Base-by-base conservation (phyloP, 2,113 vertebrate genomes). In the Nipponia nippon region DNA sequence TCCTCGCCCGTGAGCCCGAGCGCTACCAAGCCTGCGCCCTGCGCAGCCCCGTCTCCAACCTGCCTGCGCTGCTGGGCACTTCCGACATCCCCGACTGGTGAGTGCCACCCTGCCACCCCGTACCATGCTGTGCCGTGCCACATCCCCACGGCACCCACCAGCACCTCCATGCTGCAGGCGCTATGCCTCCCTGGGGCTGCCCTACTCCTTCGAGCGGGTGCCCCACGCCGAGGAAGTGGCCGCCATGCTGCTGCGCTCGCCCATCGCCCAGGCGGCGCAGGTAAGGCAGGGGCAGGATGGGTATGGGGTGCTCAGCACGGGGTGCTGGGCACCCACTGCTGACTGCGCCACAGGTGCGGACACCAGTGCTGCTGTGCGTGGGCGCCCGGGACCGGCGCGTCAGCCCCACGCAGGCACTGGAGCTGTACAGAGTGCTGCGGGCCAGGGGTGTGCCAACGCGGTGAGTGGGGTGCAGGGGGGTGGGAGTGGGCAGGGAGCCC, bases 81-180 rank as follows among this genome's bases (percentile, higher is more conserved):
- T 99, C 99, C 13, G 98, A 99, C 85, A 99, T 99, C 58, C 96
- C 98, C 1, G 98, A 99, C 95, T 99, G 99, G 99, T 99, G 96
- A 98, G 98, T 72, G 62, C 46, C 56, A 6, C 18, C 17, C 34
- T 13, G 13, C 13, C 3, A 3, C 17, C 14, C 61, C 3, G 3
- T 19, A 11, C 89, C 1, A 0, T 9, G 38, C 61, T 27, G 1
- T 1, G 38, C 62, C 22, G 1, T 1, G 6, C n/a, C 26, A 2
- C 6, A 0, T 36, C 46, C 59, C 76, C 70, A 13, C 3, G 1
- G 16, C 42, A 71, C 69, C 67, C 8, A 49, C 30, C 40, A 12
- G 46, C 12, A 14, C 40, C 15, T 18, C 62, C 4, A 2, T 84
- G 59, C 75, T 0, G 0, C 91, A 99, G 99, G 98, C 97, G 98